phyloP scores from a whole-genome alignment of 2,113 vertebrate genomes.

The Pao palembangensis region DNA sequence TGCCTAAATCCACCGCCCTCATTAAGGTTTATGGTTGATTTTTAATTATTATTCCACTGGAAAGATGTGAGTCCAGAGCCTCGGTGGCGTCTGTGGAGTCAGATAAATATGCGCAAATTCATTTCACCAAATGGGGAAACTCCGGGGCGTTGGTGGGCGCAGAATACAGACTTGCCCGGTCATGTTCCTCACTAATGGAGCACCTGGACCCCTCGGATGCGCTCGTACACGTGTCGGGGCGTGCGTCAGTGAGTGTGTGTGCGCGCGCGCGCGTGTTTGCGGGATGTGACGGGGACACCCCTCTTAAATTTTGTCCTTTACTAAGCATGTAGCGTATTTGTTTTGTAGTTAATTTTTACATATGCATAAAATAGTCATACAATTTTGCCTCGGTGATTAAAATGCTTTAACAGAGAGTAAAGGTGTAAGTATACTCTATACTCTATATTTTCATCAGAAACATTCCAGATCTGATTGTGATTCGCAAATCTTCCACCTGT shows the following conservation, averaged over 20 bases:
- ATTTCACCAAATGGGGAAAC: slow-evolving; percentile 53
- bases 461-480: no score
- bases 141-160: slow-evolving; percentile 56
- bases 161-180: slow-evolving; percentile 65
- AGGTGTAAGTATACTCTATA: no score
- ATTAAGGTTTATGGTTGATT: not conserved
- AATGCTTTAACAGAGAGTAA: not conserved
- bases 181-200: slow-evolving; percentile 70
- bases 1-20: not conserved
- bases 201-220: slow-evolving; percentile 69
- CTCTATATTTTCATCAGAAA: no score
- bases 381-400: not conserved
- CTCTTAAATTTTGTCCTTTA: not conserved
- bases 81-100: slow-evolving; percentile 20
- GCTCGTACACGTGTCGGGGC: slow-evolving; percentile 39
- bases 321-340: no score
- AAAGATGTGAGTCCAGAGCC: slow-evolving; percentile 15
- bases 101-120: slow-evolving; percentile 59
- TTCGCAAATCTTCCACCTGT: not conserved
- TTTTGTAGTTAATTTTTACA: no score
- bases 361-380: no score
- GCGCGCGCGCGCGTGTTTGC: slow-evolving; percentile 12
- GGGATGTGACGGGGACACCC: slow-evolving; percentile 52
- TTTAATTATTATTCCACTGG: slow-evolving; percentile 9
- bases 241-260: slow-evolving; percentile 13